Conservation (phyloP, 1,140 invertebrate genomes). For the Dinothrombium tinctorium region DNA sequence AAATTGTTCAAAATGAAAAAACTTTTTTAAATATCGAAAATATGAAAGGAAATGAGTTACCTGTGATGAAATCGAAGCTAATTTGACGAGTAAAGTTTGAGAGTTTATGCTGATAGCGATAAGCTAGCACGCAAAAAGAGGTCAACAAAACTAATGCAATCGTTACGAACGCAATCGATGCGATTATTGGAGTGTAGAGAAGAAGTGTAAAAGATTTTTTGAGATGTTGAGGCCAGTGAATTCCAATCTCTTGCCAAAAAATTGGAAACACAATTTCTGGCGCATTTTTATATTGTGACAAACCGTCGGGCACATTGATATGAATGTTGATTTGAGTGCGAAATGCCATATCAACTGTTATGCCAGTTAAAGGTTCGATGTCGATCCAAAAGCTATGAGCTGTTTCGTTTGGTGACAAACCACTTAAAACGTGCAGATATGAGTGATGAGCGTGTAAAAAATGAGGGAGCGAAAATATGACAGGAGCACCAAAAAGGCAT, state of each 20-base stretch:
- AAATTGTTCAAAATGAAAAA: too few relatives aligned
- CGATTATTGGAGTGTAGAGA: too few relatives aligned
- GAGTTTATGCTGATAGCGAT: too few relatives aligned
- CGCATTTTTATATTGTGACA: slow-evolving; percentile 12
- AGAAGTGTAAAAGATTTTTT: too few relatives aligned
- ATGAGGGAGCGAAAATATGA: slow-evolving; percentile 68
- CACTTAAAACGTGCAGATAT: slow-evolving; percentile 45
- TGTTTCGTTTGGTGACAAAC: slow-evolving; percentile 41
- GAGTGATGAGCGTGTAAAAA: slow-evolving; percentile 61
- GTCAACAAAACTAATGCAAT: too few relatives aligned
- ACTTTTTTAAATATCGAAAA: too few relatives aligned
- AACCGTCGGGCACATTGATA: slow-evolving; percentile 9
- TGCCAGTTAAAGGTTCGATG: slow-evolving; percentile 42
- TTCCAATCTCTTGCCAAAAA: slow-evolving; percentile 16
- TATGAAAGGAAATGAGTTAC: too few relatives aligned
- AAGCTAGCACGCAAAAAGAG: too few relatives aligned
- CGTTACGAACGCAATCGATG: too few relatives aligned
- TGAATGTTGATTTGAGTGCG: slow-evolving; percentile 15
- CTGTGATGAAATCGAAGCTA: too few relatives aligned
- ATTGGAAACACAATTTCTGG: slow-evolving; percentile 15
- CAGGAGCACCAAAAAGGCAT: slow-evolving; percentile 38
- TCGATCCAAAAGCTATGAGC: slow-evolving; percentile 57
- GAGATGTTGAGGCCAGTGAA: too few relatives aligned
- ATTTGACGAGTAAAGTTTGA: too few relatives aligned
- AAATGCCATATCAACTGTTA: slow-evolving; percentile 10